Percentiles rank a stretch among this genome's conserved stretches.
These are phyloP conservation scores for Ariopsis seemanni DNA, from an alignment of 2,113 vertebrate species.

Conservation along the genomic window DNA sequence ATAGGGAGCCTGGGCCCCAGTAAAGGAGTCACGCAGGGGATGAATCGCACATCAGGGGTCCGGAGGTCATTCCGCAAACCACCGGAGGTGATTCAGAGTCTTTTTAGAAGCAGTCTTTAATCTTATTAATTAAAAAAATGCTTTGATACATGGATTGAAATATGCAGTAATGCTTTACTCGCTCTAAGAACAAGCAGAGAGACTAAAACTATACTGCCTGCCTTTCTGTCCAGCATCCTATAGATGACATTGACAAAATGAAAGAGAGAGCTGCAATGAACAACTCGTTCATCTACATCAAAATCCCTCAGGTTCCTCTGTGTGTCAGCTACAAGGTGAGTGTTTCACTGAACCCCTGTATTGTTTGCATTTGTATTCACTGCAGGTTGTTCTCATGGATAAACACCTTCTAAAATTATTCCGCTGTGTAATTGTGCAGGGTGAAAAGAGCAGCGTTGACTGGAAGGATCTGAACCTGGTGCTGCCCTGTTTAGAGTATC, in stretches of 20 bases:
- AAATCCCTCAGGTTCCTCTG: slow-evolving; percentile 97
- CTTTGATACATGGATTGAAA: background rate
- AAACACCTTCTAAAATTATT: background rate
- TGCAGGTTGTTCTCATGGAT: background rate
- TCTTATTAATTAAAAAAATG: background rate
- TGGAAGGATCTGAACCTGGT: slow-evolving; percentile 97
- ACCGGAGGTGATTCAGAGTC: slow-evolving; percentile 81
- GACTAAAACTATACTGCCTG: background rate
- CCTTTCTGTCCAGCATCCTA: slow-evolving; percentile 79
- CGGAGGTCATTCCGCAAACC: slow-evolving; percentile 93
- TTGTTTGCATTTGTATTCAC: background rate
- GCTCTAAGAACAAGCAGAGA: background rate
- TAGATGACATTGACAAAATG: slow-evolving; percentile 99
- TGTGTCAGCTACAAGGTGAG: slow-evolving; percentile 98
- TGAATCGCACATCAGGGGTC: slow-evolving; percentile 90
- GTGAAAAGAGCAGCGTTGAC: slow-evolving; percentile 96
- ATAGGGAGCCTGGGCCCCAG: slow-evolving; percentile 82
- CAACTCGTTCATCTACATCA: slow-evolving; percentile 99
- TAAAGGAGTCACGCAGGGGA: slow-evolving; percentile 88
- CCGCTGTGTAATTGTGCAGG: slow-evolving; percentile 65
- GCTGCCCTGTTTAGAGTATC: slow-evolving; percentile 94
- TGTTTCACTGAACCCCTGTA: background rate
- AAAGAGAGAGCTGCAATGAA: slow-evolving; percentile 98
- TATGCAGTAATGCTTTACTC: background rate
- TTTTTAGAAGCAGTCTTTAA: background rate